These are phyloP conservation scores for Sebastes kiyomatsui DNA, from an alignment of 2,797 vertebrate species.

Conservation along the genomic window DNA sequence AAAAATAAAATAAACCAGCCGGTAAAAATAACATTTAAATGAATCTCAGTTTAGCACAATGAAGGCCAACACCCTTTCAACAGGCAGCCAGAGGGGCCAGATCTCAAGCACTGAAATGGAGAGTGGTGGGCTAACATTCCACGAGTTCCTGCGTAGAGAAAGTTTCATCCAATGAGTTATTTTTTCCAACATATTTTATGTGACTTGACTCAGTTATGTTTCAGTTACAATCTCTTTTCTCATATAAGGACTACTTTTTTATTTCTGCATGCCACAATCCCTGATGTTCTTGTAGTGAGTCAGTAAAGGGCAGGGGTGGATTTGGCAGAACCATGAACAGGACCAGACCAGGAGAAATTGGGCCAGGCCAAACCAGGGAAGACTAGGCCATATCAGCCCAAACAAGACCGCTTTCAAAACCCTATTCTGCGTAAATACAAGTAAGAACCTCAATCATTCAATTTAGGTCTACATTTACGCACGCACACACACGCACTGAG, in stretches of 20 bases:
- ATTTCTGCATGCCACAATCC: constrained; percentile 31
- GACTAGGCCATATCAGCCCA: background rate
- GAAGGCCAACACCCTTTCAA: background rate
- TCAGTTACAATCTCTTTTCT: background rate
- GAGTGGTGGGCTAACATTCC: constrained; percentile 49
- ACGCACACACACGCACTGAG: constrained; percentile 12
- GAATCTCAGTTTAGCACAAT: background rate
- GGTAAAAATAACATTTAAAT: constrained; percentile 39
- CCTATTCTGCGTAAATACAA: constrained; percentile 18
- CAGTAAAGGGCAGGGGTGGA: constrained; percentile 41
- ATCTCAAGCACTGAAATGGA: constrained; percentile 38
- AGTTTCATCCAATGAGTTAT: constrained; percentile 29
- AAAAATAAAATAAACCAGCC: constrained; percentile 47
- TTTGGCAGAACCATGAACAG: constrained; percentile 10
- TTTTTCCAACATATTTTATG: constrained; percentile 42
- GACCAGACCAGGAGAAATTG: constrained; percentile 21
- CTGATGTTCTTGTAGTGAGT: constrained; percentile 35
- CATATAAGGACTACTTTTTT: constrained; percentile 7
- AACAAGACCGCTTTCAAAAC: constrained; percentile 3
- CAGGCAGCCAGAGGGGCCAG: constrained; percentile 2
- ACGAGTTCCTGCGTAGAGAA: constrained; percentile 4
- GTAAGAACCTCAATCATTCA: constrained; percentile 34
- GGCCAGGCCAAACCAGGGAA: background rate
- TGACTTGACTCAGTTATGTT: constrained; percentile 35
- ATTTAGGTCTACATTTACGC: constrained; percentile 18